Evolutionary conservation across 2,888 invertebrate species (phyloP).

Genomic region (Parthenolecanium corni): DNA sequence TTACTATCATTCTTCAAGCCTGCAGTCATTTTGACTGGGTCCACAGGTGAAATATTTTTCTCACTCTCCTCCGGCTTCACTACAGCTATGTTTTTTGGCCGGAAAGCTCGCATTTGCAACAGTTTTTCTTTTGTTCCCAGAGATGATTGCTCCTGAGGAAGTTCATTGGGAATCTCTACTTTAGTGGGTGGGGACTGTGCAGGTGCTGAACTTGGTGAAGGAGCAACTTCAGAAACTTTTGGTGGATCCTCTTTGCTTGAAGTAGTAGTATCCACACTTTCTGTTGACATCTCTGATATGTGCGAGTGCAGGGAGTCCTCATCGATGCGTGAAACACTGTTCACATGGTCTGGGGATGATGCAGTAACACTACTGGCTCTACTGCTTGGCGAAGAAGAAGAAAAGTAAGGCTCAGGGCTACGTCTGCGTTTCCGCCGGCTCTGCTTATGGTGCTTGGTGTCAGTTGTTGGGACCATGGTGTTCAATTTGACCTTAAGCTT

Average conservation of each 20-base stretch:
- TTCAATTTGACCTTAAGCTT: slow-evolving; percentile 35
- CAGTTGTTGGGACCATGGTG: slow-evolving; percentile 17
- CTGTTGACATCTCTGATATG: slow-evolving; percentile 23
- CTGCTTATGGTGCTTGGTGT: slow-evolving; percentile 26
- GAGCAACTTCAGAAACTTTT: not conserved
- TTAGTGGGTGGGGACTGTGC: not conserved
- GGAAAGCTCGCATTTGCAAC: slow-evolving; percentile 40
- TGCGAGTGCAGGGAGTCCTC: slow-evolving; percentile 26
- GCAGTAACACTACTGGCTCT: slow-evolving; percentile 12
- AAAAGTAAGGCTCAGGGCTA: slow-evolving; percentile 12
- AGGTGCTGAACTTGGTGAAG: not conserved
- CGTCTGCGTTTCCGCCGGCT: slow-evolving; percentile 20
- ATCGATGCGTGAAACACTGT: slow-evolving; percentile 23
- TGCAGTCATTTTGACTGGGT: not conserved
- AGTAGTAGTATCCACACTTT: slow-evolving; percentile 6
- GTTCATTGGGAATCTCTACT: not conserved
- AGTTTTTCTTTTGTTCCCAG: slow-evolving; percentile 38
- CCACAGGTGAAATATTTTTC: not conserved
- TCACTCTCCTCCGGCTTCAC: slow-evolving; percentile 14
- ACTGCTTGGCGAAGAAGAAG: slow-evolving; percentile 18
- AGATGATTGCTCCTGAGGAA: not conserved
- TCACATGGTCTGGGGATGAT: slow-evolving; percentile 14
- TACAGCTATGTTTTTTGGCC: slow-evolving; percentile 34
- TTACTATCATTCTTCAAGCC: slow-evolving; percentile 5
- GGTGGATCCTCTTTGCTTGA: slow-evolving; percentile 17